A percentile compares a stretch with the other conserved stretches of the same genome.
Evolutionary conservation across 1,140 invertebrate species (phyloP).

Genomic region (Delia radicum): DNA sequence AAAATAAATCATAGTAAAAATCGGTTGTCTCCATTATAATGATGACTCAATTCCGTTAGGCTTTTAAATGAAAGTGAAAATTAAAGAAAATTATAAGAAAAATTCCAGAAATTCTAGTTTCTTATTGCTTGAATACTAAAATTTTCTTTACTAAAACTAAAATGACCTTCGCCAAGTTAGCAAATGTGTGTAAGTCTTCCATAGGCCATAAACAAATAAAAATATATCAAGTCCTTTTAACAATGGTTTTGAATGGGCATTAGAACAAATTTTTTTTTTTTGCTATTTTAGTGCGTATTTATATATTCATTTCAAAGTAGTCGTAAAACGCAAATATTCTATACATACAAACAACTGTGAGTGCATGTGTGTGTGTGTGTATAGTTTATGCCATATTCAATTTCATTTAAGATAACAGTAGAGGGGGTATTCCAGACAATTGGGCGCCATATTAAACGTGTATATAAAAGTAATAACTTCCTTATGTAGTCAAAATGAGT

Average conservation of each 20-base stretch:
- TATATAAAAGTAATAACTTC: constrained; percentile 13
- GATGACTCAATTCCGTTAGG: background rate
- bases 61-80: background rate
- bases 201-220: background rate
- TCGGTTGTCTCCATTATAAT: background rate
- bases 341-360: background rate
- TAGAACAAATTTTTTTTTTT: background rate
- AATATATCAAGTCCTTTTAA: background rate
- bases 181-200: background rate
- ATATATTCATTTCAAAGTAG: background rate
- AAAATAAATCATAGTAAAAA: background rate
- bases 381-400: background rate
- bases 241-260: background rate
- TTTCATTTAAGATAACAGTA: background rate
- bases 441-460: constrained; percentile 20
- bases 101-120: background rate
- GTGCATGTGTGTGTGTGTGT: background rate
- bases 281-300: background rate
- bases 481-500: background rate
- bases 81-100: background rate
- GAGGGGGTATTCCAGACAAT: constrained; percentile 17
- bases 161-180: background rate
- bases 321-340: background rate
- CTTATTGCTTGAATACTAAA: background rate
- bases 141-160: background rate